These are phyloP conservation scores for Dallia pectoralis DNA, from an alignment of 2,797 vertebrate genomes.

Conservation along the genomic window DNA sequence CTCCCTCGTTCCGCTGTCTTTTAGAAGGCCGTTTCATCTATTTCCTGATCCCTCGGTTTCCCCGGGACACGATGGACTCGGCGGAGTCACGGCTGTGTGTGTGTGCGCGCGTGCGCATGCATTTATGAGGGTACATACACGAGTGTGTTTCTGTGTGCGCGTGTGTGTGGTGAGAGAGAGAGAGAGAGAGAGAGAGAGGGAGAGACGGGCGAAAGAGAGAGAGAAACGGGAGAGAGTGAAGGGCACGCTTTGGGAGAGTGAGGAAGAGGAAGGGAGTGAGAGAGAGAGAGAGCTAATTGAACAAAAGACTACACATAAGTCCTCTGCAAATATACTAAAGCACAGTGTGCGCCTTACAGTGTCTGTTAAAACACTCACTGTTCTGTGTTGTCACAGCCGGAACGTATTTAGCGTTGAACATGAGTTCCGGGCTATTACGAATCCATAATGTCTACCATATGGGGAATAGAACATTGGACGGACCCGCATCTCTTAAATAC, in stretches of 20 bases:
- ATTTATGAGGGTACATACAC: background rate
- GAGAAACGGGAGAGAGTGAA: slow-evolving; percentile 9
- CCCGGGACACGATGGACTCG: slow-evolving; percentile 25
- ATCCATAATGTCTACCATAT: slow-evolving; percentile 51
- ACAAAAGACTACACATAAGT: slow-evolving; percentile 40
- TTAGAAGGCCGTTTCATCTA: slow-evolving; percentile 44
- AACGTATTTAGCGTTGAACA: slow-evolving; percentile 49
- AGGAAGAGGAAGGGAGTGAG: background rate
- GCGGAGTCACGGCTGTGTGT: slow-evolving; percentile 3
- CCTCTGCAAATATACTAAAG: slow-evolving; percentile 32
- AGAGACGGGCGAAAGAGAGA: slow-evolving; percentile 3
- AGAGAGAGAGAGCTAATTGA: slow-evolving; percentile 16
- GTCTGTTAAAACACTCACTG: slow-evolving; percentile 42
- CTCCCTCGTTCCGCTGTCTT: slow-evolving; percentile 22
- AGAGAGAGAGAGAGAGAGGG: background rate
- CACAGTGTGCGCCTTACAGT: slow-evolving; percentile 13
- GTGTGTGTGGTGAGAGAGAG: background rate
- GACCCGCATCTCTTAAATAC: slow-evolving; percentile 58
- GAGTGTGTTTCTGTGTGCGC: background rate
- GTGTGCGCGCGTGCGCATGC: background rate
- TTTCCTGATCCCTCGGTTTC: slow-evolving; percentile 10
- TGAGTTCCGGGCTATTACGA: slow-evolving; percentile 40
- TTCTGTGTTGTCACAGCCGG: slow-evolving; percentile 55
- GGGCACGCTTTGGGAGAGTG: slow-evolving; percentile 18
- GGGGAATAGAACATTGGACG: slow-evolving; percentile 43